Conservation (phyloP, 2,888 invertebrate species). For the Zygaena filipendulae region DNA sequence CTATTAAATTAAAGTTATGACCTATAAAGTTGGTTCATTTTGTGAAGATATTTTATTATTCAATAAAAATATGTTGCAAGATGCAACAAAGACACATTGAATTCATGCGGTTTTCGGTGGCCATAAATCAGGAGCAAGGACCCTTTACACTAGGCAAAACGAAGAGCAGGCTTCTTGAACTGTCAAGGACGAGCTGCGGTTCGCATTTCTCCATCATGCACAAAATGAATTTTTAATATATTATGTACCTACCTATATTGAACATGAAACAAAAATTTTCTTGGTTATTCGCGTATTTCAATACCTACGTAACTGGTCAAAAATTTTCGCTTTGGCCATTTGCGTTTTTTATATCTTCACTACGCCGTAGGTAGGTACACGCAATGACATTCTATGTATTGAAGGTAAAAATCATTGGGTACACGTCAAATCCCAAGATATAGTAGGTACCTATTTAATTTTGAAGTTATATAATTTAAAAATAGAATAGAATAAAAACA, state of each 20-base stretch:
- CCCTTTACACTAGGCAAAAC: slow-evolving; percentile 32
- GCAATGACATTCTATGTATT: too few relatives aligned
- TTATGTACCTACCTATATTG: too few relatives aligned
- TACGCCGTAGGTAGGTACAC: too few relatives aligned
- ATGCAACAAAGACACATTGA: slow-evolving; percentile 62
- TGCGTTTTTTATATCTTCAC: too few relatives aligned
- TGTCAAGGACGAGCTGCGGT: slow-evolving; percentile 59
- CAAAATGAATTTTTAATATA: too few relatives aligned
- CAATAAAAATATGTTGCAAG: slow-evolving; percentile 57
- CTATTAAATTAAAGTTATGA: slow-evolving; percentile 53
- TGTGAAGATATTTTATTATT: slow-evolving; percentile 62
- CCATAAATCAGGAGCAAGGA: slow-evolving; percentile 63
- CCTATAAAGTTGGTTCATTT: slow-evolving; percentile 61
- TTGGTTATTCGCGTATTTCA: too few relatives aligned
- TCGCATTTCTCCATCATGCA: slow-evolving; percentile 33
- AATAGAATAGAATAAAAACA: slow-evolving; percentile 40
- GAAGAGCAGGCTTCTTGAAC: slow-evolving; percentile 53
- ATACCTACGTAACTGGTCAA: too few relatives aligned
- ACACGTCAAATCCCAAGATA: too few relatives aligned
- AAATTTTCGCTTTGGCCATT: too few relatives aligned
- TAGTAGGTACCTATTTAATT: too few relatives aligned
- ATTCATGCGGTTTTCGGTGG: slow-evolving; percentile 58
- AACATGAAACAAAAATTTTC: too few relatives aligned
- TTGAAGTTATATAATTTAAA: slow-evolving; percentile 20
- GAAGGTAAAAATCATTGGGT: too few relatives aligned